Percentiles rank a stretch among this genome's conserved stretches.
These are phyloP conservation scores for Uloborus plumipes DNA, from an alignment of 2,888 invertebrate species.

Conservation along the genomic window DNA sequence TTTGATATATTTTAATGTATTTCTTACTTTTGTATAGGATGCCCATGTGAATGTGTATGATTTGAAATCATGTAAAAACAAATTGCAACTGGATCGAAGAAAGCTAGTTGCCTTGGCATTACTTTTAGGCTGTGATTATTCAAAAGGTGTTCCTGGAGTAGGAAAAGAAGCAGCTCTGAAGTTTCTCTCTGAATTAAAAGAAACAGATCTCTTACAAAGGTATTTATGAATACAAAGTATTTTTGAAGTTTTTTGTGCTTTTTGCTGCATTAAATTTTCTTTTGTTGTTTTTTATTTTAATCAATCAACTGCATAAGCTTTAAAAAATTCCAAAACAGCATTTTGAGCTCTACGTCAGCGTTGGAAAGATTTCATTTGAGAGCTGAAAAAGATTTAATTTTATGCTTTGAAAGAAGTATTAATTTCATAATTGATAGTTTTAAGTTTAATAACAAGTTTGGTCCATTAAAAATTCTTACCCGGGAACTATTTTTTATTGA, in stretches of 20 bases:
- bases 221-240: slow-evolving; percentile 5
- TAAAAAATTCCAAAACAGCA: background rate
- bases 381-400: too few relatives aligned
- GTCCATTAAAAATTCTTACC: too few relatives aligned
- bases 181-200: slow-evolving; percentile 72
- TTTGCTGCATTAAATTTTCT: background rate
- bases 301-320: too few relatives aligned
- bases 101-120: slow-evolving; percentile 88
- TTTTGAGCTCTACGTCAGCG: background rate
- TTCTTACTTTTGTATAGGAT: slow-evolving; percentile 75
- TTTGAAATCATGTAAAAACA: slow-evolving; percentile 77
- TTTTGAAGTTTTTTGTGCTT: background rate
- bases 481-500: too few relatives aligned
- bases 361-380: background rate
- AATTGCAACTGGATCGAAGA: slow-evolving; percentile 82
- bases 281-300: too few relatives aligned
- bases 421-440: background rate
- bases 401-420: background rate
- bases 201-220: slow-evolving; percentile 52
- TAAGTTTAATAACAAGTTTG: background rate
- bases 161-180: slow-evolving; percentile 85
- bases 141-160: slow-evolving; percentile 81
- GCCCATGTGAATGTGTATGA: slow-evolving; percentile 76
- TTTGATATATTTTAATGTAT: too few relatives aligned
- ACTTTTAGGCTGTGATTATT: slow-evolving; percentile 90